Conservation (phyloP, 1,140 invertebrate genomes). For the Holotrichia oblita region DNA sequence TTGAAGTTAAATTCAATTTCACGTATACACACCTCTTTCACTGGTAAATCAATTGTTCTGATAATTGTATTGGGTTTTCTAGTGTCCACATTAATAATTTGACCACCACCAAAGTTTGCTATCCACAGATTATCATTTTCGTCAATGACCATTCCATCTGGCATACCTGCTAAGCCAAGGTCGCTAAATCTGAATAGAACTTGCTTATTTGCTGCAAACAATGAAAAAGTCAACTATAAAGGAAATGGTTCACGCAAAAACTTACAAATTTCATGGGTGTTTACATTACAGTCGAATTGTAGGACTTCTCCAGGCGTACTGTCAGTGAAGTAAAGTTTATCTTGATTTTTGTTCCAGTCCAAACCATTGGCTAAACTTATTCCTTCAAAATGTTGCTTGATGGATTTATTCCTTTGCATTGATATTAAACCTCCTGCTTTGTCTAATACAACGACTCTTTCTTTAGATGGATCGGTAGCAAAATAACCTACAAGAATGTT, state of each 20-base stretch:
- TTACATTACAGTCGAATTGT: constrained; percentile 77
- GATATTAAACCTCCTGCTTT: background rate
- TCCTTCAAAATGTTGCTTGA: background rate
- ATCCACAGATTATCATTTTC: constrained; percentile 71
- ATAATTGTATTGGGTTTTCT: constrained; percentile 52
- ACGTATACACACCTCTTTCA: constrained; percentile 43
- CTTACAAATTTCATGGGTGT: constrained; percentile 73
- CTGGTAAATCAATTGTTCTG: constrained; percentile 48
- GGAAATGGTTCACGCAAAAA: background rate
- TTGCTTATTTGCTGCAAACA: constrained; percentile 47
- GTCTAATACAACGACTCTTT: background rate
- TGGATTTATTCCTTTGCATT: background rate
- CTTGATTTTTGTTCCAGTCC: constrained; percentile 74
- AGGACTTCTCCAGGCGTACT: constrained; percentile 70
- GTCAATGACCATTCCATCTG: constrained; percentile 76
- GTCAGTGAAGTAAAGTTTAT: constrained; percentile 79
- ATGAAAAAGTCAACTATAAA: constrained; percentile 36
- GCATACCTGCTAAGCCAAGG: constrained; percentile 57
- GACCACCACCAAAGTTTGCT: constrained; percentile 63
- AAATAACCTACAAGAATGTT: too few relatives aligned
- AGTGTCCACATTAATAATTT: constrained; percentile 54
- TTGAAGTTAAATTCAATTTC: too few relatives aligned
- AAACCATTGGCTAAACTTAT: constrained; percentile 77
- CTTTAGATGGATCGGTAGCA: background rate
- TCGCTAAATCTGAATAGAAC: constrained; percentile 48